phyloP scores from a whole-genome alignment of 2,888 invertebrate genomes.

The Apotomis capreana region DNA sequence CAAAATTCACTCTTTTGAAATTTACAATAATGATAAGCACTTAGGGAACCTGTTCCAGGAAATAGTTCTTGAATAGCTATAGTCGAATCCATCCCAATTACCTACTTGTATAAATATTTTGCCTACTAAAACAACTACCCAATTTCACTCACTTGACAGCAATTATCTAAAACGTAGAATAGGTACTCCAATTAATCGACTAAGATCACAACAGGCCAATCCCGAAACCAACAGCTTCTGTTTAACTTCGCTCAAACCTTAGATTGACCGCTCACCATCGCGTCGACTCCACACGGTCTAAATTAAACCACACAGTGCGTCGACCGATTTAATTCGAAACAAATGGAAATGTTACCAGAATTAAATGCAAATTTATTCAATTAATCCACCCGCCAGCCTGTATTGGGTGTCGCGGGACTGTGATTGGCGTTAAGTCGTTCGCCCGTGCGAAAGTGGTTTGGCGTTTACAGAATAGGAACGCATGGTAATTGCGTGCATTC shows the following conservation, averaged over 20 bases:
- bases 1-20: too few relatives aligned
- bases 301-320: slow-evolving; percentile 43
- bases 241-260: slow-evolving; percentile 12
- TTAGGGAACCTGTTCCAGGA: too few relatives aligned
- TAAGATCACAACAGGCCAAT: neutral
- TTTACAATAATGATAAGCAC: too few relatives aligned
- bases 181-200: neutral
- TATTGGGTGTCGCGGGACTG: slow-evolving; percentile 77
- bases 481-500: slow-evolving; percentile 59
- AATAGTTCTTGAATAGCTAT: too few relatives aligned
- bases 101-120: too few relatives aligned
- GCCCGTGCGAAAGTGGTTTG: slow-evolving; percentile 68
- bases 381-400: slow-evolving; percentile 75
- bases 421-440: slow-evolving; percentile 79
- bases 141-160: too few relatives aligned
- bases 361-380: slow-evolving; percentile 82
- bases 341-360: slow-evolving; percentile 76
- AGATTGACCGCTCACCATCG: slow-evolving; percentile 1
- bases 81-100: too few relatives aligned
- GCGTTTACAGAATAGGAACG: slow-evolving; percentile 64
- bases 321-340: slow-evolving; percentile 70
- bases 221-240: neutral
- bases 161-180: too few relatives aligned
- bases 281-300: slow-evolving; percentile 27
- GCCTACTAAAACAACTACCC: too few relatives aligned